These are phyloP conservation scores for Trichomycterus rosablanca DNA, from an alignment of 2,113 vertebrate genomes.

Conservation along the genomic window DNA sequence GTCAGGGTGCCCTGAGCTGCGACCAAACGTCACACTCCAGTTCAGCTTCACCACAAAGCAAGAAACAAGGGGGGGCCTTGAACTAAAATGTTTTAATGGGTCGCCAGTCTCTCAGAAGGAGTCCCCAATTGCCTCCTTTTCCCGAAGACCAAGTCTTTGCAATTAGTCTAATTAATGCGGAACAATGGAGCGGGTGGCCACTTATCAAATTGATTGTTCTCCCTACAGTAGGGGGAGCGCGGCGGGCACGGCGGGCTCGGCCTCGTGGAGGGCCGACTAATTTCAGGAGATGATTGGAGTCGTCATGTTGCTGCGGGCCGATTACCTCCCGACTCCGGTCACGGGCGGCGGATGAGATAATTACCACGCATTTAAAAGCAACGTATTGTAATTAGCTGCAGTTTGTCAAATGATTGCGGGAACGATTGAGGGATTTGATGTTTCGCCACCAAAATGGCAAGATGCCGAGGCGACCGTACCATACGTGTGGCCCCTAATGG, in stretches of 20 bases:
- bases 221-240: constrained; percentile 86
- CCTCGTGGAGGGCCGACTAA: constrained; percentile 74
- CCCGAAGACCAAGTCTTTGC: constrained; percentile 77
- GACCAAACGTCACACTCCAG: constrained; percentile 16
- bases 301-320: constrained; percentile 89
- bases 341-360: constrained; percentile 84
- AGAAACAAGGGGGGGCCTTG: constrained; percentile 14
- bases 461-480: background rate
- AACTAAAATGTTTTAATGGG: constrained; percentile 29
- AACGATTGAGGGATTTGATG: constrained; percentile 49
- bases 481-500: too few species aligned
- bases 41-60: background rate
- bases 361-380: constrained; percentile 79
- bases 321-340: constrained; percentile 87
- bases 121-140: constrained; percentile 65
- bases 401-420: constrained; percentile 83
- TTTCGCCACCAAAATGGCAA: too few species aligned
- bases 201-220: constrained; percentile 95
- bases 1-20: constrained; percentile 28
- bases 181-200: constrained; percentile 89
- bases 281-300: constrained; percentile 91
- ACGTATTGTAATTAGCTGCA: constrained; percentile 83
- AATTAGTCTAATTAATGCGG: constrained; percentile 94
- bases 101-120: constrained; percentile 48
- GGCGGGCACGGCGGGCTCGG: constrained; percentile 77